phyloP scores from a whole-genome alignment of 2,888 invertebrate genomes.

The Drosophila setosimentum region DNA sequence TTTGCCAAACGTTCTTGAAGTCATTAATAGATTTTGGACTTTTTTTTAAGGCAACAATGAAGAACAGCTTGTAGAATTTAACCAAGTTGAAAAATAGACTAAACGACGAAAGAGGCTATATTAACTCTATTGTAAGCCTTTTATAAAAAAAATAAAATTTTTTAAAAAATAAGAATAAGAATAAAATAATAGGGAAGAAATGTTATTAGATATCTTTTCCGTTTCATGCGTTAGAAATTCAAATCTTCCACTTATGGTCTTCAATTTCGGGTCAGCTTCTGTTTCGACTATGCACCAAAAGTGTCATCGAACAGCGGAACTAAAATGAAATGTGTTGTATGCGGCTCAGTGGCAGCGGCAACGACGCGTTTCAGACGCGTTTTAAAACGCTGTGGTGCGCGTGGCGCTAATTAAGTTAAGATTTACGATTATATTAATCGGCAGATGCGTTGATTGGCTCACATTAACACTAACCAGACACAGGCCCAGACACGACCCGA shows the following conservation, averaged over 20 bases:
- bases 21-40: background rate
- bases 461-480: slow-evolving; percentile 58
- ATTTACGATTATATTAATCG: slow-evolving; percentile 63
- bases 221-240: background rate
- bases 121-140: background rate
- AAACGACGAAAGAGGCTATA: background rate
- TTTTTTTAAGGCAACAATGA: background rate
- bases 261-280: slow-evolving; percentile 8
- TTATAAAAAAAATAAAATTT: background rate
- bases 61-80: background rate
- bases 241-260: background rate
- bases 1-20: background rate
- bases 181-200: background rate
- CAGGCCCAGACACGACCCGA: slow-evolving; percentile 2
- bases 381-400: slow-evolving; percentile 65
- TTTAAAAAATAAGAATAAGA: background rate
- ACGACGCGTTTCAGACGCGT: slow-evolving; percentile 64
- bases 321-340: slow-evolving; percentile 38
- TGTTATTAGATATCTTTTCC: background rate
- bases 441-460: slow-evolving; percentile 37
- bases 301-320: slow-evolving; percentile 32
- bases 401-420: slow-evolving; percentile 77
- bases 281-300: slow-evolving; percentile 4
- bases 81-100: background rate
- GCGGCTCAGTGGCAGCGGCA: slow-evolving; percentile 59